Base-by-base conservation (phyloP, 2,888 invertebrate genomes). In the Amaurobius ferox region DNA sequence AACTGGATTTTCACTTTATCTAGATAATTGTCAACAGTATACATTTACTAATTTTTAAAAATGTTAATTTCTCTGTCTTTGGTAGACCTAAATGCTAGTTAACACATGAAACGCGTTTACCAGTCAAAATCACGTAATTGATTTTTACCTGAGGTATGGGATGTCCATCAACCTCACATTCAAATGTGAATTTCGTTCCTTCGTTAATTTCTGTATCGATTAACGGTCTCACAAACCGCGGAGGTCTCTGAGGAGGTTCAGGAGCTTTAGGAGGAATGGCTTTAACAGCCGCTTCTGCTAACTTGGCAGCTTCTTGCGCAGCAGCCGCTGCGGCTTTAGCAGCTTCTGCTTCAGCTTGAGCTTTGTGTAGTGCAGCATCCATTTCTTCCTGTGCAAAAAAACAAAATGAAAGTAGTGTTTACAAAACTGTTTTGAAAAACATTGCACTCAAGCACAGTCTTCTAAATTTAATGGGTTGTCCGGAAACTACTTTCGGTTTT, bases 201-300 rank as follows among this genome's bases (percentile, higher is more conserved):
- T 87, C 80, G 71, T 89, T 89, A 89, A 93, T 93, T 91, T 94
- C 94, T 90, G 94, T 91, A 90, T 94, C 94, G 0, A 93, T 93
- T 90, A 94, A 94, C 83, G 93, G 94, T 91, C 96, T 96, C 2
- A 94, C 93, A 92, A 97, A 97, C 0, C 97, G 97, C 35, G 95
- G 94, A 90, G 95, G 95, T 91, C 96, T 86, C 2, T 70, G 83
- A 3, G 7, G 16, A 62, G 76, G 71, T 23, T 39, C 64, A 9
- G 26, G 32, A 3, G 87, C 81, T 87, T 71, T 79, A 88, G 67
- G 86, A 29, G 89, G 85, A 77, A 89, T 88, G 86, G 89, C 89
- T 89, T 90, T 89, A 0, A 91, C 91, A 2, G 92, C 90, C 1
- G 91, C 92, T 89, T 93, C 93, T 0, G 92, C 91, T 19, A 91